Evolutionary conservation across 2,888 invertebrate species (phyloP).

Genomic region (Oligia fasciuncula): DNA sequence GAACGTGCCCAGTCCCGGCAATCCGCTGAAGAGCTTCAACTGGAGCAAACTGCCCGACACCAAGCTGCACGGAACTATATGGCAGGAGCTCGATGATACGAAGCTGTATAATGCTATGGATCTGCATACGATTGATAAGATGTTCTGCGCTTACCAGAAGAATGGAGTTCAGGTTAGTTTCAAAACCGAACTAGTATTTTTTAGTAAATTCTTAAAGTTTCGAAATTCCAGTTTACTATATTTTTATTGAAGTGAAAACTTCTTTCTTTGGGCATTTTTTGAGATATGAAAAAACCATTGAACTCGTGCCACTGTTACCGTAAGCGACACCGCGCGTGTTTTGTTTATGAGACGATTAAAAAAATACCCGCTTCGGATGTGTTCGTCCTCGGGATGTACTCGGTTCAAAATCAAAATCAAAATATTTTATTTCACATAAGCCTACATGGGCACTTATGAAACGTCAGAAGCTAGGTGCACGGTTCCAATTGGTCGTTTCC

Average conservation of each 20-base stretch:
- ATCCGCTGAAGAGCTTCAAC: constrained; percentile 98
- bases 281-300: too few relatives aligned
- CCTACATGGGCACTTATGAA: too few relatives aligned
- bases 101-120: constrained; percentile 98
- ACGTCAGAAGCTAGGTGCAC: too few relatives aligned
- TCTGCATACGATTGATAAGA: constrained; percentile 96
- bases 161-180: constrained; percentile 93
- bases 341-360: too few relatives aligned
- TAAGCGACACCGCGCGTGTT: too few relatives aligned
- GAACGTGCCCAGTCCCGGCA: constrained; percentile 97
- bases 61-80: constrained; percentile 97
- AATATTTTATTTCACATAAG: too few relatives aligned
- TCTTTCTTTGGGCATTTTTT: too few relatives aligned
- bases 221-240: neutral
- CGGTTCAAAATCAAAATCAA: too few relatives aligned
- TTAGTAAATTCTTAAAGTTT: neutral
- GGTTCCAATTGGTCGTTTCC: too few relatives aligned
- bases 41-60: constrained; percentile 98
- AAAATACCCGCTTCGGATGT: too few relatives aligned
- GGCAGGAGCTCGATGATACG: constrained; percentile 98
- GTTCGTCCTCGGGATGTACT: too few relatives aligned
- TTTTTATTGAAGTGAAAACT: neutral
- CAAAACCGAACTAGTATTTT: neutral
- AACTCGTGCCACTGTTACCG: too few relatives aligned
- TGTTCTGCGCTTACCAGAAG: constrained; percentile 98